A percentile compares a stretch with the other conserved stretches of the same genome.
Evolutionary conservation across 2,888 invertebrate species (phyloP).

Genomic region (Coelopa pilipes): DNA sequence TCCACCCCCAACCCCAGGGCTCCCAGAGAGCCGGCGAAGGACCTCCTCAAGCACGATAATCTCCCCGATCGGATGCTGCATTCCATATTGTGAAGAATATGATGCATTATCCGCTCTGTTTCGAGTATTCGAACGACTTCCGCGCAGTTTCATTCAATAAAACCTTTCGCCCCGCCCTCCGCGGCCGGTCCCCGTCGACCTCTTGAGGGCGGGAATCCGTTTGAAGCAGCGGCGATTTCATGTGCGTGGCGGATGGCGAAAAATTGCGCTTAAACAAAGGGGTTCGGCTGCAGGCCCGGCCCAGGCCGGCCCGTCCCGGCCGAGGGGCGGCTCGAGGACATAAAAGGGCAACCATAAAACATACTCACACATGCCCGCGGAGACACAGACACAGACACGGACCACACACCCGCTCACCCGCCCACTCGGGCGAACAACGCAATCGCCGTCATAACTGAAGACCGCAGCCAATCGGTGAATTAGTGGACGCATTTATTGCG

Average conservation of each 20-base stretch:
- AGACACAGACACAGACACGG: conserved; percentile 16
- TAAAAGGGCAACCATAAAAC: conserved; percentile 13
- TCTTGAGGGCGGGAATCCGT: too few species aligned
- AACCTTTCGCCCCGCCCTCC: too few species aligned
- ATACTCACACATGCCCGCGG: conserved; percentile 7
- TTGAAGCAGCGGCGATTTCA: conserved; percentile 21
- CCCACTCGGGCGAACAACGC: conserved; percentile 44
- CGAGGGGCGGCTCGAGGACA: not conserved
- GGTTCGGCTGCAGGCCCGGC: not conserved
- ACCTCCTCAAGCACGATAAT: too few species aligned
- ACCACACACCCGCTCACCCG: conserved; percentile 7
- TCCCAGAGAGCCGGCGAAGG: too few species aligned
- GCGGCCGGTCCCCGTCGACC: too few species aligned
- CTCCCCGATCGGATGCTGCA: too few species aligned
- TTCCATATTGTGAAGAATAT: too few species aligned
- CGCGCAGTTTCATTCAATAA: too few species aligned
- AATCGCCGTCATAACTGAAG: conserved; percentile 57
- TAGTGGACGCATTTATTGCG: conserved; percentile 56
- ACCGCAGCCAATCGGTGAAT: conserved; percentile 63
- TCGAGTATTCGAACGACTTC: too few species aligned
- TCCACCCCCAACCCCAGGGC: too few species aligned
- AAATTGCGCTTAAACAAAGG: conserved; percentile 12
- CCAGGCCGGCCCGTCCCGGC: not conserved
- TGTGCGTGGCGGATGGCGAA: conserved; percentile 35
- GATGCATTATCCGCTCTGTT: too few species aligned